Evolutionary conservation across 1,140 invertebrate species (phyloP).

Genomic region (Zaprionus inermis): DNA sequence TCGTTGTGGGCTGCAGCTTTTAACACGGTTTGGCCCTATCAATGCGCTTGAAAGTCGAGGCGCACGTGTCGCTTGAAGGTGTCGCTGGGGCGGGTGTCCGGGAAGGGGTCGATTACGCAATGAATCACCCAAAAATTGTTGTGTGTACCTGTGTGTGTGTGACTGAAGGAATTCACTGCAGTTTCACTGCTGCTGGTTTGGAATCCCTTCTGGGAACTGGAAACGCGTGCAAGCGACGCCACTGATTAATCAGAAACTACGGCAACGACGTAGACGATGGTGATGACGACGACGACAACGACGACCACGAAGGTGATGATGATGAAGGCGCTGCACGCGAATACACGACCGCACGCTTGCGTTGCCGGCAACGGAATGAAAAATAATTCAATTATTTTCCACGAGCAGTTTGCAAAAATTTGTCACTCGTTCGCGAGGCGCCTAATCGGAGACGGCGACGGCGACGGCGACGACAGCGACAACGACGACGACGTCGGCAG

Average conservation of each 20-base stretch:
- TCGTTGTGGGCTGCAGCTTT: conserved; percentile 11
- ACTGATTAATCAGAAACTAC: conserved; percentile 5
- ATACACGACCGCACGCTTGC: conserved; percentile 72
- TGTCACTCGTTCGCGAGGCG: conserved; percentile 56
- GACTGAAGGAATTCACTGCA: not conserved
- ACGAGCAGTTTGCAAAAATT: conserved; percentile 55
- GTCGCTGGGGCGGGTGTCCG: not conserved
- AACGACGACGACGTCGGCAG: conserved; percentile 9
- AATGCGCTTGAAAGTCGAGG: conserved; percentile 34
- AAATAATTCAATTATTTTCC: conserved; percentile 79
- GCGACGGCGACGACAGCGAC: conserved; percentile 14
- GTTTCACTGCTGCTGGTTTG: not conserved
- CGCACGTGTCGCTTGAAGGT: conserved; percentile 59
- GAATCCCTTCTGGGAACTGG: conserved; percentile 19
- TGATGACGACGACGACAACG: not conserved
- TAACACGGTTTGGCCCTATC: conserved; percentile 48
- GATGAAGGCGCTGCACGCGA: conserved; percentile 18
- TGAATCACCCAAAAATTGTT: not conserved
- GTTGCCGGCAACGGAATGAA: conserved; percentile 79
- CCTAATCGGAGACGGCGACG: conserved; percentile 49
- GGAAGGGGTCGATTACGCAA: conserved; percentile 12
- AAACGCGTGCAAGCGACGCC: conserved; percentile 9
- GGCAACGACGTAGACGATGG: not conserved
- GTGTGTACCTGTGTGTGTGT: not conserved
- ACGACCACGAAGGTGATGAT: not conserved